phyloP scores from a whole-genome alignment of 64 coral and sea anemone genomes.

The Acropora yongei region DNA sequence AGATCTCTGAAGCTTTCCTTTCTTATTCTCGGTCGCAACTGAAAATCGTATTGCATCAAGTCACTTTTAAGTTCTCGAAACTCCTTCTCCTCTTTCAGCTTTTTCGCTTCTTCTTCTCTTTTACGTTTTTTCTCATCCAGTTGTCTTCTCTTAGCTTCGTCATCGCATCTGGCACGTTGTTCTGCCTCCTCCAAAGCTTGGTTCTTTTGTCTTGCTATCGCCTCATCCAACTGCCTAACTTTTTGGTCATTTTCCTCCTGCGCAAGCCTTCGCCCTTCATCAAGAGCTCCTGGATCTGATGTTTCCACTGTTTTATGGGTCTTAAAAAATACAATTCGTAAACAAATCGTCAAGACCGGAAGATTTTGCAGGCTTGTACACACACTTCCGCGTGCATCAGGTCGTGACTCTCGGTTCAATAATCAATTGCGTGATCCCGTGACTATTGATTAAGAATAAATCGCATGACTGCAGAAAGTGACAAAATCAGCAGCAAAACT shows the following conservation, averaged over 20 bases:
- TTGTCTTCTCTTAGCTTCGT: not conserved
- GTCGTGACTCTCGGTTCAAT: no score
- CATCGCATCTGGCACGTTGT: not conserved
- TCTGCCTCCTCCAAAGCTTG: not conserved
- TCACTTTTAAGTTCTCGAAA: not conserved
- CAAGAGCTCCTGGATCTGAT: conserved; percentile 28
- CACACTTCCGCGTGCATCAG: no score
- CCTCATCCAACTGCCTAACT: not conserved
- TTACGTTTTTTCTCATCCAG: not conserved
- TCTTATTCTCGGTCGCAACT: not conserved
- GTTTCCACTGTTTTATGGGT: conserved; percentile 40
- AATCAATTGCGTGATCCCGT: no score
- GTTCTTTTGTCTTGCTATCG: not conserved
- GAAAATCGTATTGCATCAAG: conserved; percentile 63
- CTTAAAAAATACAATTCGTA: not conserved
- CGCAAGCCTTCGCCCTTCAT: conserved; percentile 11
- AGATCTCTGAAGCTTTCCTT: conserved; percentile 14
- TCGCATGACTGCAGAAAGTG: no score
- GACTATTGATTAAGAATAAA: no score
- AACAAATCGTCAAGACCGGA: no score
- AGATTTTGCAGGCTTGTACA: no score
- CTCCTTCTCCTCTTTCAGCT: not conserved
- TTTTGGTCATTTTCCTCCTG: conserved; percentile 24
- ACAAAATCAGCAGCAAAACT: no score
- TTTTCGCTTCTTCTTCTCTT: not conserved